Evolutionary conservation across 2,113 vertebrate species (phyloP), one percentile per base, ranked within the genome.

Genomic region (Ophthalmolycus amberensis): DNA sequence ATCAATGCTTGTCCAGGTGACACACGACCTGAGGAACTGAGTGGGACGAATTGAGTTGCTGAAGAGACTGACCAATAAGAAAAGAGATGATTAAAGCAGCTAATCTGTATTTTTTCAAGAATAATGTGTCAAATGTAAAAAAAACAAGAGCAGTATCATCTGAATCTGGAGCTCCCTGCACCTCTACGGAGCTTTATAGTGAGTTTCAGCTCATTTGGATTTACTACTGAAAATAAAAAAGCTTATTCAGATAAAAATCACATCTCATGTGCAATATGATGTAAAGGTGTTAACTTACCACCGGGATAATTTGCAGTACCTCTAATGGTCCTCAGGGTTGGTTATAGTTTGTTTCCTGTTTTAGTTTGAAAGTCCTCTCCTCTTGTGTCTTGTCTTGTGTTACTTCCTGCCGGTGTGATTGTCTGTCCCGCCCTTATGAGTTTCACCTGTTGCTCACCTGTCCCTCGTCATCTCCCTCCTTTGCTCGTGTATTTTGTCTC

Each of bases 1-100:
- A 84, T 60, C 52, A 67, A 75, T 73, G 71, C 42, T 42, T 16
- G 32, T n/a, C n/a, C 16, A 40, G 71, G 77, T 72, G 62, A 87
- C 8, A 15, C 46, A 15, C 29, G 34, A 44, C 56, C 38, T 5
- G 16, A 60, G 74, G 4, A 65, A 40, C 1, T 40, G 16, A 73
- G 52, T 42, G 63, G 67, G 42, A 67, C 34, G 2, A 22, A 29
- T n/a, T 15, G 14, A 25, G 20, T 11, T 10, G 6, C 9, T n/a
- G 11, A 68, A n/a, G 65, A 37, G 50, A 73, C 18, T n/a, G 48
- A 11, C 22, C 9, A 29, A 68, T 38, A 70, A 60, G 52, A 68
- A 79, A 67, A 37, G 59, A 32, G 20, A 6, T 18, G 3, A 64
- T 38, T 40, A 63, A 54, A 68, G 20, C 1, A 8, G 32, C 20